These are phyloP conservation scores for Sinotaia quadrata DNA, from an alignment of 2,888 invertebrate species.

Conservation along the genomic window DNA sequence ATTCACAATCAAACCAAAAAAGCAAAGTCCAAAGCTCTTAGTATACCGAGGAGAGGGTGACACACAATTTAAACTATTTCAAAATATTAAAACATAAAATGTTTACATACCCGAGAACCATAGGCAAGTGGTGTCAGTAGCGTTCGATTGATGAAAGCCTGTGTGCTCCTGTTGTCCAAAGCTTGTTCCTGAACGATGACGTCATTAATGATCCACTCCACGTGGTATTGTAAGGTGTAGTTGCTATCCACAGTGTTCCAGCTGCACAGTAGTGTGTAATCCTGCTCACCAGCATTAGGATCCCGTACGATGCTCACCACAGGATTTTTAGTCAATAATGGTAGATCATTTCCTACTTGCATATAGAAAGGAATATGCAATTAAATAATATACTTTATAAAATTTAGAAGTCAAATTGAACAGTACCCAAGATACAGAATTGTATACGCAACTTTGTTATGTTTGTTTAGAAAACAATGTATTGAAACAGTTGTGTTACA, in stretches of 20 bases:
- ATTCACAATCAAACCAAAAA: background rate
- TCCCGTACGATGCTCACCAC: constrained; percentile 30
- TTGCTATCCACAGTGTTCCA: constrained; percentile 25
- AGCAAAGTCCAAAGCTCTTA: no score
- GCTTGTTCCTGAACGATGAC: constrained; percentile 28
- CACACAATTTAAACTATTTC: no score
- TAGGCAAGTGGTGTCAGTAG: constrained; percentile 37
- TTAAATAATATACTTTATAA: no score
- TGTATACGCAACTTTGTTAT: no score
- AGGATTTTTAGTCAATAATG: constrained; percentile 40
- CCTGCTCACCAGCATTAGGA: constrained; percentile 18
- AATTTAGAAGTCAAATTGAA: no score
- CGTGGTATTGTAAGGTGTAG: constrained; percentile 32
- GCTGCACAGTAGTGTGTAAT: constrained; percentile 41
- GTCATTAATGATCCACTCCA: constrained; percentile 41
- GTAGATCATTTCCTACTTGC: constrained; percentile 34
- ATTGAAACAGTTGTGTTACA: no score
- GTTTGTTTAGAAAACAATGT: no score
- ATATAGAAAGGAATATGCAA: no score
- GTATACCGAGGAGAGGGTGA: no score
- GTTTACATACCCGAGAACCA: constrained; percentile 42
- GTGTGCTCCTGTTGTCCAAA: constrained; percentile 3
- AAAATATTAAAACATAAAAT: background rate
- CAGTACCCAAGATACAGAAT: no score
- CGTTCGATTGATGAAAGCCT: constrained; percentile 34